Percentiles rank a stretch among this genome's conserved stretches.
Conservation (phyloP, 2,113 vertebrate genomes). For the Halcyon malimbica region DNA sequence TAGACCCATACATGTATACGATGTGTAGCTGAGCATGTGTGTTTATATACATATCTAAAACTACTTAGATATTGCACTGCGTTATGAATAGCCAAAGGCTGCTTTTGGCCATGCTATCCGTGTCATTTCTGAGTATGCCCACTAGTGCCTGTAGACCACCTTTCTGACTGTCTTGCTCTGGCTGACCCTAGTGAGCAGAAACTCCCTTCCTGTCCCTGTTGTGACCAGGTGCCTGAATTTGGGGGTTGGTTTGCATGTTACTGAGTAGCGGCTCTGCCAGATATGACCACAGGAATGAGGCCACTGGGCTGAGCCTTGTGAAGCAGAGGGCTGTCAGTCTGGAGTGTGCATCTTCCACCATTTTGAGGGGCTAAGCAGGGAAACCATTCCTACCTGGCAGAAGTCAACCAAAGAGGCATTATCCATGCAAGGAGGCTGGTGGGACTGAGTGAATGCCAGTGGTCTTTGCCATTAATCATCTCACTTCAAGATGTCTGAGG, state of each 20-base stretch:
- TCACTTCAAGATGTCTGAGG: not conserved
- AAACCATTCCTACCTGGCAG: not conserved
- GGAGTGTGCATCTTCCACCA: not conserved
- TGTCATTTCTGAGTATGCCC: not conserved
- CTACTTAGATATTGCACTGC: not conserved
- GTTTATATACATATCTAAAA: not conserved
- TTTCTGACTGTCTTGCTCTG: not conserved
- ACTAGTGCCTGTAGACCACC: not conserved
- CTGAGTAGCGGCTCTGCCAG: not conserved
- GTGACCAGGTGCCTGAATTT: not conserved
- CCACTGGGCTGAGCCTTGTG: not conserved
- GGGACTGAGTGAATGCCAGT: not conserved
- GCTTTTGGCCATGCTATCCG: not conserved
- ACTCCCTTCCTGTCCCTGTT: not conserved
- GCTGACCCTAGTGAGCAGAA: not conserved
- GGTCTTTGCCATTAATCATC: not conserved
- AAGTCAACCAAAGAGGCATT: not conserved
- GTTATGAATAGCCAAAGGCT: not conserved
- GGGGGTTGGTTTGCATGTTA: not conserved
- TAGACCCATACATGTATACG: fast-evolving
- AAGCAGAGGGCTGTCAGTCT: not conserved
- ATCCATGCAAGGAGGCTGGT: not conserved
- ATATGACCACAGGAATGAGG: not conserved
- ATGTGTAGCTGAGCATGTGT: not conserved
- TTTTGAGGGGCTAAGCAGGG: not conserved